Base-by-base conservation (phyloP, 2,113 vertebrate genomes). In the Balaeniceps rex region DNA sequence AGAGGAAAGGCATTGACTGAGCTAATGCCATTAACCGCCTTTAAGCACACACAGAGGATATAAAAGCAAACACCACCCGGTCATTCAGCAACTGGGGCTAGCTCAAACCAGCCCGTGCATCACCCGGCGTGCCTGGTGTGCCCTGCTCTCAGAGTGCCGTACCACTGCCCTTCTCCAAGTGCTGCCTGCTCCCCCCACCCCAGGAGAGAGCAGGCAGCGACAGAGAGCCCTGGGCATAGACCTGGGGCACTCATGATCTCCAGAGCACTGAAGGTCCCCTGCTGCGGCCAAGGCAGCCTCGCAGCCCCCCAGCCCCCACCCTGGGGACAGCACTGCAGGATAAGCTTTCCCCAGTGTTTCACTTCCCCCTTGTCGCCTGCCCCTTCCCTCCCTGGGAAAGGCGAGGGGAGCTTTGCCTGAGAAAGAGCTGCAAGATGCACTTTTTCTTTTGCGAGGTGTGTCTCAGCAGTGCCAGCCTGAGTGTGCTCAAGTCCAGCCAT, bases 111-210 rank as follows among this genome's bases (percentile, higher is more conserved):
- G 79, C 29, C 87, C 1, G 4, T 2, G n/a, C 26, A 21, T 16
- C 34, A 24, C 34, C 12, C 0, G 2, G 24, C 0, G 0, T 44
- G 68, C 34, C 11, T 0, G 2, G 21, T 0, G 0, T 44, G 72
- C 33, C 44, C 40, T n/a, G 33, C 88, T 90, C 55, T 58, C 10
- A 3, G 1, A 25, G 46, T 65, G 75, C 38, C 0, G 0, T 7
- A 5, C 3, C 21, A 9, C 70, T 68, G 58, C 52, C 19, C 16
- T 36, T 64, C 49, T 76, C 54, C 34, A 8, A 52, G 52, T 6
- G 10, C 40, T 28, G 25, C n/a, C 14, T 10, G 47, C 42, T 81
- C 26, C 38, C 36, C 31, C 14, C 18, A 17, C 10, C 24, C 31
- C 17, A 8, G 38, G 38, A 70, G 51, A 81, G 25, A 66, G 36